phyloP scores from a whole-genome alignment of 2,888 invertebrate genomes.

The Arctia plantaginis region DNA sequence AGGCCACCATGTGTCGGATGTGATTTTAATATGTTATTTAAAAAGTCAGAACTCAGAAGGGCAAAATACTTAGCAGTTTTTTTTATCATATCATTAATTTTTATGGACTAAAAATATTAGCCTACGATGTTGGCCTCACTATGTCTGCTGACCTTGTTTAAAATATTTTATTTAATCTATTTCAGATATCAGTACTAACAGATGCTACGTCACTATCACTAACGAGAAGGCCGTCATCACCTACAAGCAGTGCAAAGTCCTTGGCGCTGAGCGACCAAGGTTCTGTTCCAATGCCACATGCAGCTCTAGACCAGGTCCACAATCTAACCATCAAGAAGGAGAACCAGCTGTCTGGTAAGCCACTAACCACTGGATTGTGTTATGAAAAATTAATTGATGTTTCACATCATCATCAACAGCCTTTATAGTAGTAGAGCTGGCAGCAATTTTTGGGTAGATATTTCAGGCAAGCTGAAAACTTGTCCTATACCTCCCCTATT shows the following conservation, averaged over 20 bases:
- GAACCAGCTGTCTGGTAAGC: conserved; percentile 75
- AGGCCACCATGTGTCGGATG: too few species aligned
- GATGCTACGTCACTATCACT: conserved; percentile 71
- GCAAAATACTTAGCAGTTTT: too few species aligned
- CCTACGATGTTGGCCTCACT: too few species aligned
- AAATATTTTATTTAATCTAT: conserved; percentile 14
- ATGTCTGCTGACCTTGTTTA: neutral
- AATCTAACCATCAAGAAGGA: conserved; percentile 85
- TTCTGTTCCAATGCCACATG: conserved; percentile 62
- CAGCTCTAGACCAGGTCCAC: conserved; percentile 73
- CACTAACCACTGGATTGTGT: neutral
- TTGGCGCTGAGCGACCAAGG: conserved; percentile 68
- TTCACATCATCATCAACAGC: too few species aligned
- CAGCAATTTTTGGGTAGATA: too few species aligned
- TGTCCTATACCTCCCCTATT: too few species aligned
- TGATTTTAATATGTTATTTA: too few species aligned
- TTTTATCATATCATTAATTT: too few species aligned
- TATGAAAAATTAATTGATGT: neutral
- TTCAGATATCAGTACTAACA: conserved; percentile 80
- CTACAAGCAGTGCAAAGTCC: conserved; percentile 73
- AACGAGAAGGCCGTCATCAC: conserved; percentile 73
- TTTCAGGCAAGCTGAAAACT: too few species aligned
- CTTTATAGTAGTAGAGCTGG: too few species aligned
- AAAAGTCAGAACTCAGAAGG: too few species aligned
- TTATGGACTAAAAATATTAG: too few species aligned